Base-by-base conservation (phyloP, 2,797 vertebrate genomes). In the Arrhamphus sclerolepis region DNA sequence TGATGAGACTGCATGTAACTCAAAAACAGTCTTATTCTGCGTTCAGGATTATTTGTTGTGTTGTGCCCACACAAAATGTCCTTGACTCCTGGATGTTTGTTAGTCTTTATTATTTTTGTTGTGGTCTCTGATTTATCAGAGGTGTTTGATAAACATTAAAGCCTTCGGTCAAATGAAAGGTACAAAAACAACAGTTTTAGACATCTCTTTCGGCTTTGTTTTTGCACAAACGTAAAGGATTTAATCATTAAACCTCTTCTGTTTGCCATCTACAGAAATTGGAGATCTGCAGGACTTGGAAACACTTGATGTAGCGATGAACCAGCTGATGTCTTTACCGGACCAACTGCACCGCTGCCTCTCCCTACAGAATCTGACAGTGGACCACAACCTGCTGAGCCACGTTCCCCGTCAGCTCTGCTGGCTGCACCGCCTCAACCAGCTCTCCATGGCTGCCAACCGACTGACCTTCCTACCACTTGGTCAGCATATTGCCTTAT, bases 361-460 rank as follows among this genome's bases (percentile, higher is more conserved):
- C 18, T 96, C 96, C 0, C 93, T 99, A 88, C 95, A 98, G 93
- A 96, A 95, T 75, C 86, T 99, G 83, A 95, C 94, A 0, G 95
- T 91, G 0, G 98, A 99, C 89, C 92, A 95, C 69, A 99, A 99
- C 89, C 90, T 83, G 56, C 91, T 99, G 44, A 92, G 91, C 80
- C 91, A 89, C 14, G 67, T 99, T 56, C 98, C 97, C 0, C 94
- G 96, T 6, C 98, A 97, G 66, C 92, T 99, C 62, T 98, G 97
- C 89, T 95, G 94, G 72, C 94, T 99, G 34, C 94, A 93, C 29
- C 95, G 95, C 86, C 96, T 99, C 90, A 98, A 94, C 10, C 96
- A 98, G 92, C 95, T 98, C 77, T 98, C 96, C 76, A 94, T 98
- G 95, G 95, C 97, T 3, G 94, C 96, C 39, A 99, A 99, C 91